phyloP scores from a whole-genome alignment of 2,888 invertebrate genomes.

The Digitonthophagus gazella region DNA sequence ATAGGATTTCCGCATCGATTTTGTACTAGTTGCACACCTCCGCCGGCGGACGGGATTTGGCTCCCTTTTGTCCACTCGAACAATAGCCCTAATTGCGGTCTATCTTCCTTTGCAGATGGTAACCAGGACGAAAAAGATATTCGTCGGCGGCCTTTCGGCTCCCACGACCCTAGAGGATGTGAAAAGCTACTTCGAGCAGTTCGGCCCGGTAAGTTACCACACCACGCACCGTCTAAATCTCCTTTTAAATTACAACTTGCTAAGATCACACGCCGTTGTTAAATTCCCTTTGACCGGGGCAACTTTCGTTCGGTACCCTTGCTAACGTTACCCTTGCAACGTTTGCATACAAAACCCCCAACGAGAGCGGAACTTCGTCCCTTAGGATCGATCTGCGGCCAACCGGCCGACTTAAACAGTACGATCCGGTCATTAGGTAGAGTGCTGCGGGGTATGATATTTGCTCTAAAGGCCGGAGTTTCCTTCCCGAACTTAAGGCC shows the following conservation, averaged over 20 bases:
- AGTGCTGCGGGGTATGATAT: slow-evolving; percentile 13
- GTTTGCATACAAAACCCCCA: slow-evolving; percentile 4
- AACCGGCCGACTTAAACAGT: slow-evolving; percentile 8
- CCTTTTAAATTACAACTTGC: slow-evolving; percentile 14
- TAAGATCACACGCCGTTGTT: slow-evolving; percentile 17
- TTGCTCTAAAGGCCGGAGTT: slow-evolving; percentile 9
- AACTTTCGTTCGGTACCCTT: not conserved
- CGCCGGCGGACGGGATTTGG: not conserved
- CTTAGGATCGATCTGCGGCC: slow-evolving; percentile 6
- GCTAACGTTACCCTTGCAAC: not conserved
- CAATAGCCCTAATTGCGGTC: slow-evolving; percentile 12
- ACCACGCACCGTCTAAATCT: too few relatives aligned
- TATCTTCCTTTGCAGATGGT: slow-evolving; percentile 79
- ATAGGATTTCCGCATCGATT: slow-evolving; percentile 26
- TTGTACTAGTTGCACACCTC: slow-evolving; percentile 15
- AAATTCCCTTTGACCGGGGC: slow-evolving; percentile 12
- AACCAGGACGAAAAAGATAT: slow-evolving; percentile 99
- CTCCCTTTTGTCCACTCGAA: slow-evolving; percentile 3
- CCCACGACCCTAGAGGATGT: slow-evolving; percentile 99
- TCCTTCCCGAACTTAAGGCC: slow-evolving; percentile 6
- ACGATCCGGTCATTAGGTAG: slow-evolving; percentile 12
- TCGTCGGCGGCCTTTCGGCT: slow-evolving; percentile 99
- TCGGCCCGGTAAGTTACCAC: slow-evolving; percentile 90
- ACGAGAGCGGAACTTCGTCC: not conserved
- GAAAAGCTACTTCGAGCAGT: slow-evolving; percentile 99